These are phyloP conservation scores for Zapornia atra DNA, from an alignment of 2,113 vertebrate species.

Conservation along the genomic window DNA sequence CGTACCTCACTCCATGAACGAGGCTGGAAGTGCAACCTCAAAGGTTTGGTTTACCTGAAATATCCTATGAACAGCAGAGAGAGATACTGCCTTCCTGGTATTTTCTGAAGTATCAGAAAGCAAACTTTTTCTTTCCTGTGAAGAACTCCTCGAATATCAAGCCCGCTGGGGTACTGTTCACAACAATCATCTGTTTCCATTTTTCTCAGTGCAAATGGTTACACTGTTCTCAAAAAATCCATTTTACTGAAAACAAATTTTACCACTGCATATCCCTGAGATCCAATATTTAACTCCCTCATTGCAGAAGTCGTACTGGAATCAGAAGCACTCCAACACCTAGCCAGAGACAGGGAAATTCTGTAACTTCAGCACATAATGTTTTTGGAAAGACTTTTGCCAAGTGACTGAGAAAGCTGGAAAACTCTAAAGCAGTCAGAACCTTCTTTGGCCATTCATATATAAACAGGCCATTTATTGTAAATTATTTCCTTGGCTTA, in stretches of 20 bases:
- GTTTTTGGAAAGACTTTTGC: not conserved
- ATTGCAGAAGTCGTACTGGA: not conserved
- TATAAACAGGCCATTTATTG: not conserved
- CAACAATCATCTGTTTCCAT: not conserved
- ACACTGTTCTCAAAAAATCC: not conserved
- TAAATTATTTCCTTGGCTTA: constrained; percentile 22
- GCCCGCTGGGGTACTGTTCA: not conserved
- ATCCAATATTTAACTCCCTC: not conserved
- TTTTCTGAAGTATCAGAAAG: not conserved
- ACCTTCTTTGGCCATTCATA: not conserved
- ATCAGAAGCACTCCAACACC: not conserved
- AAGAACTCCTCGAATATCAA: not conserved
- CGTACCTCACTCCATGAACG: accelerated
- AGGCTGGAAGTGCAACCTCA: not conserved
- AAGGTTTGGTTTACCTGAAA: not conserved
- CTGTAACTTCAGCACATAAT: not conserved
- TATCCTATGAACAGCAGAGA: not conserved
- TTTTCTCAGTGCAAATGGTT: not conserved
- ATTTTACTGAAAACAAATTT: not conserved
- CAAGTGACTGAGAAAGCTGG: not conserved
- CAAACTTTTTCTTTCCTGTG: not conserved
- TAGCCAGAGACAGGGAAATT: not conserved
- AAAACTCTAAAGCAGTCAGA: not conserved
- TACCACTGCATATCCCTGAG: not conserved
- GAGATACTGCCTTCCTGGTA: not conserved